A percentile compares a stretch with the other conserved stretches of the same genome.
phyloP scores from a whole-genome alignment of 2,113 vertebrate genomes.

The human region DNA sequence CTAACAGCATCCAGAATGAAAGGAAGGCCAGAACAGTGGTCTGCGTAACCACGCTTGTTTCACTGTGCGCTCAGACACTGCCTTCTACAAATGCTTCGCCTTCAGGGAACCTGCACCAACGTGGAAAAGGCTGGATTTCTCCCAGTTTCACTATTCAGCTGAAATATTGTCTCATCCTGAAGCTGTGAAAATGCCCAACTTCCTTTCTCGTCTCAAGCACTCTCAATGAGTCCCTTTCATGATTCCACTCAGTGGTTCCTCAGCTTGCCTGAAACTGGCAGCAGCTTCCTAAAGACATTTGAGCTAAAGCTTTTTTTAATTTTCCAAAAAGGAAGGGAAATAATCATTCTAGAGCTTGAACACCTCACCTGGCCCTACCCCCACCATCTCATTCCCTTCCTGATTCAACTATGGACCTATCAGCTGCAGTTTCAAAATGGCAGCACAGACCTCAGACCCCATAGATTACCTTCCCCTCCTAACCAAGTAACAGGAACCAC shows the following conservation, averaged over 20 bases:
- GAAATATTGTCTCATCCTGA: background rate
- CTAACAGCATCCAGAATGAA: background rate
- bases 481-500: rapidly evolving
- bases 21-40: background rate
- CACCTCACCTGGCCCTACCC: background rate
- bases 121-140: background rate
- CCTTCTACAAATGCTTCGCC: background rate
- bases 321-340: background rate
- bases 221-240: background rate
- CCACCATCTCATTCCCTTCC: no score
- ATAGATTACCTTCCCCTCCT: background rate
- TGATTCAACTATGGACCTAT: no score
- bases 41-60: background rate
- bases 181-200: background rate
- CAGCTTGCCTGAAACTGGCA: background rate
- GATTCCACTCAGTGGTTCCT: background rate
- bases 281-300: background rate
- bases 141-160: background rate
- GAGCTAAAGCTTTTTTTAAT: background rate
- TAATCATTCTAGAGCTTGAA: background rate
- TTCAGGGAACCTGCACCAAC: background rate
- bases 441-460: no score
- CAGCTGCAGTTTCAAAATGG: background rate
- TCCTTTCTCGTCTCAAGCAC: background rate
- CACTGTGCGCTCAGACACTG: background rate